These are phyloP conservation scores for Corythucha ciliata DNA, from an alignment of 2,888 invertebrate genomes.

Conservation along the genomic window DNA sequence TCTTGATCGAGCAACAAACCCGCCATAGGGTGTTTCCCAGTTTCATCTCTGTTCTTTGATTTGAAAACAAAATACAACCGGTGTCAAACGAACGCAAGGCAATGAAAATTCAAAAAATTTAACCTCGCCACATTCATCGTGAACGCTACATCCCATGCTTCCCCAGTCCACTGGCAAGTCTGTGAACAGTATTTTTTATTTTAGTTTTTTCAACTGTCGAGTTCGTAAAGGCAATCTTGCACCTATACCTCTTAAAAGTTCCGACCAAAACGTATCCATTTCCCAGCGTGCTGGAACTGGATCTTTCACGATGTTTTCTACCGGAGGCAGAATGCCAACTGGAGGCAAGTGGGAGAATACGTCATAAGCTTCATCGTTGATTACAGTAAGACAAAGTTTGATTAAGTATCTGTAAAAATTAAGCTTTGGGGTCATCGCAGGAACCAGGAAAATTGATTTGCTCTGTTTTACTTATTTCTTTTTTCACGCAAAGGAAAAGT, in stretches of 20 bases:
- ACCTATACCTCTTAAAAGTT: slow-evolving; percentile 41
- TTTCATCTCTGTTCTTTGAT: slow-evolving; percentile 21
- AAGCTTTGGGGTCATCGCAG: not conserved
- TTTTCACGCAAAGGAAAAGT: slow-evolving; percentile 14
- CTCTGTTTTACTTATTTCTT: slow-evolving; percentile 13
- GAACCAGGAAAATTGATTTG: not conserved
- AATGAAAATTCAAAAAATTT: not conserved
- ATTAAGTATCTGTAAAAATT: slow-evolving; percentile 8
- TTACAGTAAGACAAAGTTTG: slow-evolving; percentile 15
- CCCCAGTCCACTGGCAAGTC: slow-evolving; percentile 13
- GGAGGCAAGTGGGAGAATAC: slow-evolving; percentile 14
- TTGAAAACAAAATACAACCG: no score
- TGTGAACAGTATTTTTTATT: not conserved
- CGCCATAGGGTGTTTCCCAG: slow-evolving; percentile 19
- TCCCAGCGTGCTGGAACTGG: slow-evolving; percentile 20
- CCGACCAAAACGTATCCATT: slow-evolving; percentile 20
- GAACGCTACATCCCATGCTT: slow-evolving; percentile 22
- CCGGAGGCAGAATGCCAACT: slow-evolving; percentile 15
- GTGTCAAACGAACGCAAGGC: no score
- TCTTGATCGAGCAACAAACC: slow-evolving; percentile 28
- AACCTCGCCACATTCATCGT: slow-evolving; percentile 17
- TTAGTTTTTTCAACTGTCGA: not conserved
- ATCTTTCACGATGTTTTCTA: slow-evolving; percentile 8
- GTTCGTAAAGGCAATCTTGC: not conserved
- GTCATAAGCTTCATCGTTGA: slow-evolving; percentile 18